These are phyloP conservation scores for Neoaliturus tenellus DNA, from an alignment of 2,888 invertebrate genomes.

Conservation along the genomic window DNA sequence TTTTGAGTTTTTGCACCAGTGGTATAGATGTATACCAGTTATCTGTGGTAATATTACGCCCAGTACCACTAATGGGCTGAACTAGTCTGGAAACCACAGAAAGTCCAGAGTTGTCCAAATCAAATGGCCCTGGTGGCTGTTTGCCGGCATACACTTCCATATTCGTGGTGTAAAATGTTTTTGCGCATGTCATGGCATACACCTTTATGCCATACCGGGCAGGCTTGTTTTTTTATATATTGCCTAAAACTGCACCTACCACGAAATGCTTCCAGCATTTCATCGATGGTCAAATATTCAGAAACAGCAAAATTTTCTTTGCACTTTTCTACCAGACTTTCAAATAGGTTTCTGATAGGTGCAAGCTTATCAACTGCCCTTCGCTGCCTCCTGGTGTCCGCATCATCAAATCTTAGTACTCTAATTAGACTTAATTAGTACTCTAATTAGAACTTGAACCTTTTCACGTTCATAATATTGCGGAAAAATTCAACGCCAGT, in stretches of 20 bases:
- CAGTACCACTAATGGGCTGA: constrained; percentile 57
- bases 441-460: constrained; percentile 39
- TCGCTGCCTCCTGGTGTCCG: constrained; percentile 62
- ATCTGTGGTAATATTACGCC: constrained; percentile 66
- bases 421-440: constrained; percentile 10
- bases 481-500: constrained; percentile 56
- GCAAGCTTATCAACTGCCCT: constrained; percentile 65
- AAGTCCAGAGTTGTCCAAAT: constrained; percentile 54
- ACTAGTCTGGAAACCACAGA: constrained; percentile 61
- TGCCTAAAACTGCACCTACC: constrained; percentile 66
- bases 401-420: constrained; percentile 57
- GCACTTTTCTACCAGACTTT: constrained; percentile 68
- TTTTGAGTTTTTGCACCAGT: constrained; percentile 57
- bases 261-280: constrained; percentile 67
- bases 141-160: constrained; percentile 62
- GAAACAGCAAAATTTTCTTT: constrained; percentile 62
- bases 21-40: constrained; percentile 65
- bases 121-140: constrained; percentile 62
- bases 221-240: constrained; percentile 68
- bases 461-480: constrained; percentile 50
- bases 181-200: constrained; percentile 65
- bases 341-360: constrained; percentile 67
- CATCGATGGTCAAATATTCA: constrained; percentile 66
- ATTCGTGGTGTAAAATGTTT: constrained; percentile 60
- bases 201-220: constrained; percentile 68